A percentile compares a stretch with the other conserved stretches of the same genome.
Conservation (phyloP, 2,113 vertebrate genomes). For the Cyanistes caeruleus region DNA sequence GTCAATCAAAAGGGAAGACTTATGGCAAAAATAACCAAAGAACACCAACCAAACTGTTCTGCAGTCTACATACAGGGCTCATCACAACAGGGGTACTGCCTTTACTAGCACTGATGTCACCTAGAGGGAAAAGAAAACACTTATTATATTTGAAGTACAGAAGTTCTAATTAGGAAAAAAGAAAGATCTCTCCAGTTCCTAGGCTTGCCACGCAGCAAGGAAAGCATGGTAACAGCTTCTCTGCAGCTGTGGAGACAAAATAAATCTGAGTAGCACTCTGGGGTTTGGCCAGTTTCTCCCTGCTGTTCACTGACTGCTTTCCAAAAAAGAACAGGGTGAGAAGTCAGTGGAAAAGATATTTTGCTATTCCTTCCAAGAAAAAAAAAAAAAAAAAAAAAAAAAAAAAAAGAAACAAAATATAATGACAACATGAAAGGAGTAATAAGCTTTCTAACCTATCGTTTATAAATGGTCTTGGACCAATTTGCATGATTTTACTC, state of each 20-base stretch:
- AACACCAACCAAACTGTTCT: neutral
- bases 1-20: neutral
- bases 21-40: neutral
- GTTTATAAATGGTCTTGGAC: neutral
- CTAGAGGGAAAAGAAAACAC: neutral
- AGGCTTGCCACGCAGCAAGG: slow-evolving; percentile 18
- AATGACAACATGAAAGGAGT: neutral
- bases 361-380: neutral
- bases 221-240: slow-evolving; percentile 26
- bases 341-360: slow-evolving; percentile 21
- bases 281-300: slow-evolving; percentile 28
- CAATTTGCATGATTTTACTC: neutral
- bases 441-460: neutral
- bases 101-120: neutral
- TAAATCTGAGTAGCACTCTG: slow-evolving; percentile 10
- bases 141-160: neutral
- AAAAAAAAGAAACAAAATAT: neutral
- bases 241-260: slow-evolving; percentile 47
- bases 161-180: neutral
- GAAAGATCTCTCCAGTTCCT: neutral
- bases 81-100: neutral
- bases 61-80: neutral
- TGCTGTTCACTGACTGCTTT: slow-evolving; percentile 14
- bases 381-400: neutral
- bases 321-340: slow-evolving; percentile 5